phyloP scores from a whole-genome alignment of 2,888 invertebrate genomes.

The Drosophila kokeensis region DNA sequence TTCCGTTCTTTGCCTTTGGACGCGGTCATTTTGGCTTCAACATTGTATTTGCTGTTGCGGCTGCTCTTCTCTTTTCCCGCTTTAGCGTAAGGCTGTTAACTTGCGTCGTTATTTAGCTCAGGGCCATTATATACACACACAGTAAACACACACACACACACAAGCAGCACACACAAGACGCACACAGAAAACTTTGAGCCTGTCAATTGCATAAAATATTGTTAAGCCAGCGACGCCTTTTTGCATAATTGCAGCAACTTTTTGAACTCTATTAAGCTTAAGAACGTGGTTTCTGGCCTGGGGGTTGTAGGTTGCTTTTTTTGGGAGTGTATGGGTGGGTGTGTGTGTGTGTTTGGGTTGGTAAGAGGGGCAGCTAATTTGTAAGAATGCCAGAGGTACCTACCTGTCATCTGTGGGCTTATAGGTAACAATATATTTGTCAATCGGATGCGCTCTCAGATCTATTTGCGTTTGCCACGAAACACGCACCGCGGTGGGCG shows the following conservation, averaged over 20 bases:
- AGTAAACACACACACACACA: conserved; percentile 19
- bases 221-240: conserved; percentile 35
- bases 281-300: background rate
- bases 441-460: conserved; percentile 87
- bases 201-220: conserved; percentile 75
- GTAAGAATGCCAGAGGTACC: conserved; percentile 78
- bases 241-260: conserved; percentile 55
- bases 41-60: conserved; percentile 61
- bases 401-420: conserved; percentile 97
- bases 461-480: conserved; percentile 94
- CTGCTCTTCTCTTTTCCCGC: conserved; percentile 5
- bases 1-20: conserved; percentile 35
- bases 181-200: conserved; percentile 27
- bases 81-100: conserved; percentile 13
- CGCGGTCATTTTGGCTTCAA: conserved; percentile 75
- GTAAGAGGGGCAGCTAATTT: conserved; percentile 13
- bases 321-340: background rate
- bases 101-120: conserved; percentile 72
- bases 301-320: background rate
- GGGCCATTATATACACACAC: conserved; percentile 55
- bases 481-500: conserved; percentile 93
- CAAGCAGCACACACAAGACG: conserved; percentile 2
- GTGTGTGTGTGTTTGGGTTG: background rate
- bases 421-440: conserved; percentile 96
- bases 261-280: conserved; percentile 9